These are phyloP conservation scores for Tryphoninae sp. DNA, from an alignment of 2,888 invertebrate species.

Conservation along the genomic window DNA sequence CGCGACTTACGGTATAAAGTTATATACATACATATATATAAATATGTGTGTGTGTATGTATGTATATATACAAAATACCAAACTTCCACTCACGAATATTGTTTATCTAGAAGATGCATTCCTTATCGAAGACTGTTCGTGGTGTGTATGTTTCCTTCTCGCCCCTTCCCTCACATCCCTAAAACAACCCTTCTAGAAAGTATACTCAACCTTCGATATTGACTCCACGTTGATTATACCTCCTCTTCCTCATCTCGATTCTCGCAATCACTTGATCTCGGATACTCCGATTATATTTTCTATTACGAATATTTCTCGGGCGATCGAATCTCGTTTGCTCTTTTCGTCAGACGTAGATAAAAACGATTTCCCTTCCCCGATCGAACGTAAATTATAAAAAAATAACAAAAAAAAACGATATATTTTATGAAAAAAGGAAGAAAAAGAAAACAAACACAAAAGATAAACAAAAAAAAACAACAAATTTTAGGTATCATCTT, in stretches of 20 bases:
- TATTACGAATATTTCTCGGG: conserved; percentile 30
- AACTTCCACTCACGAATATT: conserved; percentile 68
- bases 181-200: conserved; percentile 43
- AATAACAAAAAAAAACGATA: conserved; percentile 38
- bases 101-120: conserved; percentile 74
- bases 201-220: conserved; percentile 56
- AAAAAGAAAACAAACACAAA: conserved; percentile 30
- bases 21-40: conserved; percentile 12
- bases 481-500: conserved; percentile 46
- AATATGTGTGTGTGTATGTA: background rate
- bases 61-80: conserved; percentile 54
- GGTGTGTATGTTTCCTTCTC: conserved; percentile 45
- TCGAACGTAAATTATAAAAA: conserved; percentile 26
- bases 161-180: conserved; percentile 36
- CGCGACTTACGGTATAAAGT: conserved; percentile 45
- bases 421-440: conserved; percentile 47
- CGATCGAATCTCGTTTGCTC: conserved; percentile 51
- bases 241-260: conserved; percentile 48
- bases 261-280: conserved; percentile 43
- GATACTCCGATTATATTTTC: conserved; percentile 45
- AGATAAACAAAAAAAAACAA: conserved; percentile 26
- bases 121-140: conserved; percentile 76
- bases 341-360: conserved; percentile 30
- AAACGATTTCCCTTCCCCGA: conserved; percentile 46
- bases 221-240: conserved; percentile 53